Conservation (phyloP, 1,140 invertebrate species). For the Teleogryllus occipitalis region DNA sequence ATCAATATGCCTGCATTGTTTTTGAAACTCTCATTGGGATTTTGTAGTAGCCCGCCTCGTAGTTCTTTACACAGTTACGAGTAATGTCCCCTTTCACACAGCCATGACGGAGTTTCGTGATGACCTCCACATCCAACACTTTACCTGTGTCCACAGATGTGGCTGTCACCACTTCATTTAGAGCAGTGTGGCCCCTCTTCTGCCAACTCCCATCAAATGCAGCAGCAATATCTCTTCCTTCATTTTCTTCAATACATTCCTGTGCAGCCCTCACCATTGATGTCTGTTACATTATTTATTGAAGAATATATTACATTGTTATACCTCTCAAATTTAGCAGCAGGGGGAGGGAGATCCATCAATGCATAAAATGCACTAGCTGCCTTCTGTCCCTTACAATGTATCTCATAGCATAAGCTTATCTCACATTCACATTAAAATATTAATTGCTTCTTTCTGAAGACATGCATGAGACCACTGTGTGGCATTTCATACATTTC, state of each 20-base stretch:
- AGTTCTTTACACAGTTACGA: no score
- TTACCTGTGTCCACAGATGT: constrained; percentile 20
- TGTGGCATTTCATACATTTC: background rate
- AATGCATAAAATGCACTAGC: constrained; percentile 12
- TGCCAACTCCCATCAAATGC: constrained; percentile 24
- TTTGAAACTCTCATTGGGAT: no score
- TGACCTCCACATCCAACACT: constrained; percentile 20
- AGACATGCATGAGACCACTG: constrained; percentile 10
- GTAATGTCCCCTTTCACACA: constrained; percentile 11
- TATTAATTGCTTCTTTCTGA: constrained; percentile 14
- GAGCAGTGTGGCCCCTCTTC: constrained; percentile 21
- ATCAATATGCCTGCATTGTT: no score
- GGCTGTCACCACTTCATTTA: constrained; percentile 21
- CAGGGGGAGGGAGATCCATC: constrained; percentile 10
- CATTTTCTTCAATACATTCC: constrained; percentile 20
- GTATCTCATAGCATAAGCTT: constrained; percentile 16
- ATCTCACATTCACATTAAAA: constrained; percentile 22
- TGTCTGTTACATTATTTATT: background rate
- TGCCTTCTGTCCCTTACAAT: no score
- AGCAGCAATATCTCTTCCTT: constrained; percentile 19
- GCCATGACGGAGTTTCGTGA: constrained; percentile 19
- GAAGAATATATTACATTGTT: constrained; percentile 4
- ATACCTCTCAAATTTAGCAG: background rate
- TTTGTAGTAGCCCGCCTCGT: no score
- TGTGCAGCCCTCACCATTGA: constrained; percentile 19